Conservation (phyloP, 1,140 invertebrate species). For the Metaphire vulgaris region DNA sequence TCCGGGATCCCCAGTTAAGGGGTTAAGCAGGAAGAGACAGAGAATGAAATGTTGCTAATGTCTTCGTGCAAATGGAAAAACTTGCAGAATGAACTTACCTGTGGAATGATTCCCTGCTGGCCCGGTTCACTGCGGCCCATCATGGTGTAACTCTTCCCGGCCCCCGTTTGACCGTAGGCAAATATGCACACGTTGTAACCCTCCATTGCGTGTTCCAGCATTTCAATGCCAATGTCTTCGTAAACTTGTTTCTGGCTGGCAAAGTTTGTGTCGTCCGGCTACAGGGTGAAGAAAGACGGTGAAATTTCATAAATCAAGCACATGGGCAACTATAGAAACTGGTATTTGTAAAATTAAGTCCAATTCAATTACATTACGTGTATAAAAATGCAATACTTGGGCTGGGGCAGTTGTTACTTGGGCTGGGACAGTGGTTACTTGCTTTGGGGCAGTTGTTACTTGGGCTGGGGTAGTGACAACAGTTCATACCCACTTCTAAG, state of each 20-base stretch:
- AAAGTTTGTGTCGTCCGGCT: constrained; percentile 78
- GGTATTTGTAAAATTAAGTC: background rate
- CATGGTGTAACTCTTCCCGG: constrained; percentile 99
- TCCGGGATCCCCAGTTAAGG: too few relatives aligned
- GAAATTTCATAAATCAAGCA: background rate
- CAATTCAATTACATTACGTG: background rate
- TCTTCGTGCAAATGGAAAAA: background rate
- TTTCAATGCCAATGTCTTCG: constrained; percentile 97
- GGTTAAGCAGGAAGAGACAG: too few relatives aligned
- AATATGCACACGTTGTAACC: constrained; percentile 99
- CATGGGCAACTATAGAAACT: background rate
- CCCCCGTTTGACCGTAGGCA: constrained; percentile 98
- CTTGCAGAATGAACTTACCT: constrained; percentile 48
- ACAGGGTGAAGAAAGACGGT: constrained; percentile 35
- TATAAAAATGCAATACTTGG: background rate
- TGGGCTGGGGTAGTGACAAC: too few relatives aligned
- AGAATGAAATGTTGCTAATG: background rate
- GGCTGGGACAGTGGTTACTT: too few relatives aligned
- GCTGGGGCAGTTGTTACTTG: background rate
- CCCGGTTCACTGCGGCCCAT: constrained; percentile 94
- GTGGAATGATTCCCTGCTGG: constrained; percentile 95
- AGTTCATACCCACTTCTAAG: too few relatives aligned
- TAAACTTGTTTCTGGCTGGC: constrained; percentile 88
- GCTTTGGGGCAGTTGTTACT: too few relatives aligned
- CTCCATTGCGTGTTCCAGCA: constrained; percentile 97